A percentile compares a stretch with the other conserved stretches of the same genome.
Conservation (phyloP, 1,140 invertebrate genomes). For the Apis dorsata region DNA sequence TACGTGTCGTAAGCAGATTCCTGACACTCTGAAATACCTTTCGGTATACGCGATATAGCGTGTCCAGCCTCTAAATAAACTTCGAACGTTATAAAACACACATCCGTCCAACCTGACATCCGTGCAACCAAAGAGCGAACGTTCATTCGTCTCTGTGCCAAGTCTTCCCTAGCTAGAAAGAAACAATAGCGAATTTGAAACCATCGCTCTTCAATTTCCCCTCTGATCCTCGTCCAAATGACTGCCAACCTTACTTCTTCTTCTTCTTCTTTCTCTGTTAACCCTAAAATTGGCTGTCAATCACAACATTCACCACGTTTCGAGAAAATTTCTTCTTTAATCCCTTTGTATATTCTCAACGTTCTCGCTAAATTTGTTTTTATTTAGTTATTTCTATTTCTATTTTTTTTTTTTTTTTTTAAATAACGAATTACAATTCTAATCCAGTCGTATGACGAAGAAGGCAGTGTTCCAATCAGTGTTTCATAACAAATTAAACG, state of each 20-base stretch:
- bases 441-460: no score
- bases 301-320: not conserved
- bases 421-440: no score
- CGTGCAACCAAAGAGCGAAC: constrained; percentile 43
- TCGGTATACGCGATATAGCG: constrained; percentile 11
- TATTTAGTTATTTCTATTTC: not conserved
- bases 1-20: constrained; percentile 32
- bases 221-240: not conserved
- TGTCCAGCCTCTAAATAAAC: constrained; percentile 42
- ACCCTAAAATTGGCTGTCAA: no score
- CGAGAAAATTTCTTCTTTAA: not conserved
- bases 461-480: no score
- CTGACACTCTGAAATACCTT: constrained; percentile 36
- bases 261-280: not conserved
- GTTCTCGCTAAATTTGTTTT: not conserved
- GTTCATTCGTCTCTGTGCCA: constrained; percentile 37
- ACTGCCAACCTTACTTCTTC: not conserved
- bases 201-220: constrained; percentile 7
- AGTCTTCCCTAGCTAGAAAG: constrained; percentile 14
- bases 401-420: no score
- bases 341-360: not conserved
- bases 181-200: constrained; percentile 27
- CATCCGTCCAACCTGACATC: constrained; percentile 31
- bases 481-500: no score
- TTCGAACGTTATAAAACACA: constrained; percentile 42